A percentile compares a stretch with the other conserved stretches of the same genome.
These are phyloP conservation scores for Cichlasoma orientale DNA, from an alignment of 2,797 vertebrate genomes.

Conservation along the genomic window DNA sequence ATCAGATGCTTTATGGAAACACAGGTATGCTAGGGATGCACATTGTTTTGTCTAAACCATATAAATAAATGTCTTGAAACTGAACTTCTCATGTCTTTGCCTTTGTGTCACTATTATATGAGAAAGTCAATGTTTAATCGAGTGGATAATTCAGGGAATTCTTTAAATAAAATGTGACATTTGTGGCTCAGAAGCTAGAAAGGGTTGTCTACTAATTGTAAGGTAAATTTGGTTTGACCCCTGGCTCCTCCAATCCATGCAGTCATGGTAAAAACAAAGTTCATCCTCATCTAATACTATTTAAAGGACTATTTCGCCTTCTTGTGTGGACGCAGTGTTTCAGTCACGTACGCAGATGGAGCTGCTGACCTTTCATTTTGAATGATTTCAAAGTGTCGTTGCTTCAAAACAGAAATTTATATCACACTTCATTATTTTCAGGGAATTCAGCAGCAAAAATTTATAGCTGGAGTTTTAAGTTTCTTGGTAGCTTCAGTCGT, in stretches of 20 bases:
- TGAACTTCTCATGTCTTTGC: neutral
- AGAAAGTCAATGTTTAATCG: neutral
- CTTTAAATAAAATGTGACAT: no score
- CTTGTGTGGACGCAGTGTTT: neutral
- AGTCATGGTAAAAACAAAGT: no score
- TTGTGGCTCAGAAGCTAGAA: no score
- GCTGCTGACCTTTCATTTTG: neutral
- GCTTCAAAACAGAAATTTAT: neutral
- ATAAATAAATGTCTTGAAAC: conserved; percentile 80
- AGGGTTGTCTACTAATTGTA: no score
- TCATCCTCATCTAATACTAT: no score
- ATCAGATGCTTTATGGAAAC: conserved; percentile 71
- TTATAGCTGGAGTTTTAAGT: neutral
- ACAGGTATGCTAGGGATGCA: conserved; percentile 67
- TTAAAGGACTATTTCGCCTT: neutral
- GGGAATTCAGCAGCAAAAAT: neutral
- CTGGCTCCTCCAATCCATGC: no score
- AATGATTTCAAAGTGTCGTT: neutral
- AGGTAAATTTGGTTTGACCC: no score
- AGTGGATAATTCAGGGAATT: no score
- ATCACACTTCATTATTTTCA: neutral
- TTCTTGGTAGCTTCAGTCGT: no score
- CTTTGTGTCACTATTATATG: neutral
- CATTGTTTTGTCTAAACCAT: conserved; percentile 74
- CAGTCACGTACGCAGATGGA: neutral